These are phyloP conservation scores for Anagyrus pseudococci DNA, from an alignment of 2,888 invertebrate species.

Conservation along the genomic window DNA sequence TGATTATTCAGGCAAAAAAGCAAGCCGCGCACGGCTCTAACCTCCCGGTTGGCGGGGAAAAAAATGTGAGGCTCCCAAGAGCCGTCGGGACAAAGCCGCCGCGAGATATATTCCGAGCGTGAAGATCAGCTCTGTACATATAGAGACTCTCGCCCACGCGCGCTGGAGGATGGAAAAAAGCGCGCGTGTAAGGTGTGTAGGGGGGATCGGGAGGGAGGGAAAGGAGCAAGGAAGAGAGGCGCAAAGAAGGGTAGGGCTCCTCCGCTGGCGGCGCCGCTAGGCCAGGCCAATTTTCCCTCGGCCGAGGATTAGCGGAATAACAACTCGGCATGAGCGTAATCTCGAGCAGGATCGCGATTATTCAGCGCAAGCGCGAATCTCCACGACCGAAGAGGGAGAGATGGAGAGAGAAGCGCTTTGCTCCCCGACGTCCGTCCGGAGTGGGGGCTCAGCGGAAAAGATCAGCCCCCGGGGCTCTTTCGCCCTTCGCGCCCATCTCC, in stretches of 20 bases:
- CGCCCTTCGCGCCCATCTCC: constrained; percentile 14
- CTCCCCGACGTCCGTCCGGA: too few relatives aligned
- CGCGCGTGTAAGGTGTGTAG: not conserved
- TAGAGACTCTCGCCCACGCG: not conserved
- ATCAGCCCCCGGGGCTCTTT: constrained; percentile 41
- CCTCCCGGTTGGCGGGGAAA: too few relatives aligned
- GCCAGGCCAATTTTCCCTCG: constrained; percentile 23
- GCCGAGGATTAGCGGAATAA: constrained; percentile 35
- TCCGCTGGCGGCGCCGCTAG: not conserved
- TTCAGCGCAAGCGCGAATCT: constrained; percentile 22
- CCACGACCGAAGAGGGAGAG: constrained; percentile 14
- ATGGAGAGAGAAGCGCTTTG: constrained; percentile 17
- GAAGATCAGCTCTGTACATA: constrained; percentile 22
- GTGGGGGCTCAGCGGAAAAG: constrained; percentile 34
- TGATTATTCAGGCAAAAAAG: too few relatives aligned
- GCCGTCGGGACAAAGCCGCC: constrained; percentile 8
- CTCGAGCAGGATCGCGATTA: constrained; percentile 37
- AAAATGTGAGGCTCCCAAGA: too few relatives aligned
- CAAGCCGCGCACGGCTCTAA: too few relatives aligned
- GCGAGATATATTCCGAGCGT: constrained; percentile 19
- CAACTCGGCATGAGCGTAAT: constrained; percentile 37
- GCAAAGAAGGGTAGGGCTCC: too few relatives aligned
- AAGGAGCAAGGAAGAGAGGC: not conserved
- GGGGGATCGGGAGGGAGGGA: not conserved
- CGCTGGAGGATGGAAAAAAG: not conserved